Conservation (phyloP, 2,888 invertebrate genomes). For the Sphecodes monilicornis region DNA sequence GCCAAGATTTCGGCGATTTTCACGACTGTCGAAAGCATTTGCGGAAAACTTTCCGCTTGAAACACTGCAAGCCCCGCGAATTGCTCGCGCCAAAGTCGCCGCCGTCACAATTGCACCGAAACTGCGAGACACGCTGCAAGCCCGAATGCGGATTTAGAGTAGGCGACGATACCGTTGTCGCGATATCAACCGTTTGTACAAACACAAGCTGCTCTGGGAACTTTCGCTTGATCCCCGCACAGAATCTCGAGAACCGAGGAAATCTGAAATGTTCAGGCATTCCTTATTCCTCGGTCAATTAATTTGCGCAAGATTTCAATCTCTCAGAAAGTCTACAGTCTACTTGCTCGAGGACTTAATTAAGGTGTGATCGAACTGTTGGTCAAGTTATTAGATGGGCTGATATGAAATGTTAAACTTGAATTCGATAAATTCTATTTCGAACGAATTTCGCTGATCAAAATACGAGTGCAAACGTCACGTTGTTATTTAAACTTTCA, state of each 20-base stretch:
- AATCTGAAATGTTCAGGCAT: background rate
- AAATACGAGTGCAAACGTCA: background rate
- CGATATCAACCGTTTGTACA: background rate
- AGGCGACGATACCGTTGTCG: background rate
- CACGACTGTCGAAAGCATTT: background rate
- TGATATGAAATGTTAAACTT: background rate
- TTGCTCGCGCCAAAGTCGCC: background rate
- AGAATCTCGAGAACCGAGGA: slow-evolving; percentile 5
- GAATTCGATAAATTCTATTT: background rate
- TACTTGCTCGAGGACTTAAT: background rate
- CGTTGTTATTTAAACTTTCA: background rate
- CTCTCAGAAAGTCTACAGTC: background rate
- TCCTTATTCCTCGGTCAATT: background rate
- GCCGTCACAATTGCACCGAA: background rate
- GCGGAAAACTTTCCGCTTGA: background rate
- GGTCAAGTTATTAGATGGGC: background rate
- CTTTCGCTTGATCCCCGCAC: background rate
- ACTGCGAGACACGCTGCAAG: background rate
- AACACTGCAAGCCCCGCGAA: background rate
- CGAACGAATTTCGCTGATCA: background rate
- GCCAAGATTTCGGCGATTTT: background rate
- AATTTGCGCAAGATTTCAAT: background rate
- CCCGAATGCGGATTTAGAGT: background rate
- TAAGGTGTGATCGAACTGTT: background rate
- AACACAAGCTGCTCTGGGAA: background rate